These are phyloP conservation scores for Drosophila repletoides DNA, from an alignment of 1,140 invertebrate genomes.

Conservation along the genomic window DNA sequence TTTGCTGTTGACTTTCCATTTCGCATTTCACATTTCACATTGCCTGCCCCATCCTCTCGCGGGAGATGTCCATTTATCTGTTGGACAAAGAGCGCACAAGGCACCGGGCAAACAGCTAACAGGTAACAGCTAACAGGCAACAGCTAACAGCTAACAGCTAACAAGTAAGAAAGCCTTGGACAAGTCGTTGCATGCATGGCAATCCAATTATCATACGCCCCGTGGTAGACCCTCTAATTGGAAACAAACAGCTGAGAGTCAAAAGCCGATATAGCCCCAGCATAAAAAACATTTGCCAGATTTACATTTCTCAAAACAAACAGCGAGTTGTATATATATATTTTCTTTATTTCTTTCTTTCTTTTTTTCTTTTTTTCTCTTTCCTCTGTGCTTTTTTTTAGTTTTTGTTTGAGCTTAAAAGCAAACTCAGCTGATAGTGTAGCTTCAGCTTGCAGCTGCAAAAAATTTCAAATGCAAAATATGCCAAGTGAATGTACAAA, in stretches of 20 bases:
- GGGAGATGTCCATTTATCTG: slow-evolving; percentile 71
- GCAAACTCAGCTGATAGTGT: slow-evolving; percentile 14
- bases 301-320: slow-evolving; percentile 63
- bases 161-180: slow-evolving; percentile 45
- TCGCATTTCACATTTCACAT: too few relatives aligned
- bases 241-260: slow-evolving; percentile 74
- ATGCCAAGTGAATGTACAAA: slow-evolving; percentile 39
- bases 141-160: slow-evolving; percentile 26
- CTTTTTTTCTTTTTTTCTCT: neutral
- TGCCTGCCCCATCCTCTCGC: slow-evolving; percentile 6
- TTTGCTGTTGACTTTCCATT: slow-evolving; percentile 60
- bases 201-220: slow-evolving; percentile 75
- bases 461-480: slow-evolving; percentile 72
- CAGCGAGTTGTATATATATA: slow-evolving; percentile 25
- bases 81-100: slow-evolving; percentile 53
- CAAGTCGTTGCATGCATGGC: slow-evolving; percentile 52
- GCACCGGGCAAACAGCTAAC: slow-evolving; percentile 44
- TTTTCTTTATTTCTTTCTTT: slow-evolving; percentile 4
- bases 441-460: slow-evolving; percentile 15
- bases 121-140: slow-evolving; percentile 32
- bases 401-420: slow-evolving; percentile 24
- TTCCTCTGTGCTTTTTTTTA: too few relatives aligned
- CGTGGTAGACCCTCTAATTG: slow-evolving; percentile 68
- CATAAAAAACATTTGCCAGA: slow-evolving; percentile 60
- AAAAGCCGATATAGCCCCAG: slow-evolving; percentile 49